Base-by-base conservation (phyloP, 2,888 invertebrate species). In the Emesis furor region DNA sequence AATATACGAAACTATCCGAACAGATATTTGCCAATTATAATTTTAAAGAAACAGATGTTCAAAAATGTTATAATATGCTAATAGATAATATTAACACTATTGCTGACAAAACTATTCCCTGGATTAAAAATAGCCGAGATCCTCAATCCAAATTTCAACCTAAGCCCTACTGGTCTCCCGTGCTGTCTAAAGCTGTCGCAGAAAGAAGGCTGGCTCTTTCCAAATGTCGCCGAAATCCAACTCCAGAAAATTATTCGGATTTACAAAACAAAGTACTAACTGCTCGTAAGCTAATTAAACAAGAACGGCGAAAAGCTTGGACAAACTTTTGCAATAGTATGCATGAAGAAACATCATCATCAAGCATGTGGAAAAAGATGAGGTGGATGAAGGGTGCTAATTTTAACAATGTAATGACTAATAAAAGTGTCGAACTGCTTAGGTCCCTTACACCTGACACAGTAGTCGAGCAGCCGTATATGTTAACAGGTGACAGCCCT, bases 321-420 rank as follows among this genome's bases (percentile, higher is more conserved):
- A 46, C 24, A 24, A 24, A 24, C 24, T 55, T 55, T 55, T 55
- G 55, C 17, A 55, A 14, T n/a, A 55, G n/a, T 55, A 55, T 55
- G n/a, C n/a, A 55, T 17, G 55, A 17, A 55, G 55, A 55, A 55
- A 55, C 55, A 55, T 55, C 55, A 55, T 14, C 55, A n/a, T 14
- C 55, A n/a, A 55, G 17, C 55, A 55, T 55, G 55, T 55, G 55
- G 55, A 55, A n/a, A 55, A 55, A 17, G 3, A 55, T 55, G 55
- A 55, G 17, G 17, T 55, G 55, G 55, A 55, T 55, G 55, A 55
- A 55, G 17, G 55, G 55, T 24, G 24, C 24, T 24, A 24, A 24
- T 24, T 24, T 24, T 24, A 24, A 24, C 24, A 24, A 24, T 24
- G 55, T 55, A 55, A 55, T n/a, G n/a, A n/a, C 55, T 55, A 55